Base-by-base conservation (phyloP, 2,797 vertebrate genomes). In the Lemur catta region DNA sequence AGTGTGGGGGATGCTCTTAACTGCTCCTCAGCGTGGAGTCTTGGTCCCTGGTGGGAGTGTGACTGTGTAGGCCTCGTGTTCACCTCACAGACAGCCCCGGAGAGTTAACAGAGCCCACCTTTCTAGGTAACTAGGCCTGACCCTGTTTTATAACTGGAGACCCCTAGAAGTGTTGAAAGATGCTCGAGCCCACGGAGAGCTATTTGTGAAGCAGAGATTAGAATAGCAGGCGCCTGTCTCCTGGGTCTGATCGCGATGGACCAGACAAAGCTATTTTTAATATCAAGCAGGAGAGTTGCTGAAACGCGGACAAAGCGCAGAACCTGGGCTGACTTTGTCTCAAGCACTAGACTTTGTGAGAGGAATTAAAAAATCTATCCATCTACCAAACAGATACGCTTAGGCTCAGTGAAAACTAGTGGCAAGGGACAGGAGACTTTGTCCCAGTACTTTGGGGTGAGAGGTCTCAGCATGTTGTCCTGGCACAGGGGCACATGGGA, bases 241-340 rank as follows among this genome's bases (percentile, higher is more conserved):
- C 72, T 43, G 80, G 76, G 91, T 43, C 96, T 96, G 92, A 96
- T 91, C 94, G 96, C 4, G 4, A 71, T 75, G 94, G 92, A 93
- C 89, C 52, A 96, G 96, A 94, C 95, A 84, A 90, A 93, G 96
- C 89, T 97, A 97, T 97, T 97, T 97, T 98, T 97, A 97, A 97
- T 98, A 94, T 91, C 41, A 75, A 93, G 91, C 84, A 41, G 46
- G 41, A 82, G 87, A 92, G 94, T 43, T 93, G 95, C 94, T 97
- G 97, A 98, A 97, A 95, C 75, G 24, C 6, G 30, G 97, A 97
- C 82, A 65, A 85, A 96, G 80, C 67, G 30, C 96, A 97, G 97
- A 96, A 87, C 93, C 91, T 97, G 67, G 86, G 35, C 57, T 87
- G 88, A 74, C 65, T 97, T 84, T 38, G 93, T 94, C 94, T 95